These are phyloP conservation scores for Megamerina dolium DNA, from an alignment of 2,888 invertebrate species.

Conservation along the genomic window DNA sequence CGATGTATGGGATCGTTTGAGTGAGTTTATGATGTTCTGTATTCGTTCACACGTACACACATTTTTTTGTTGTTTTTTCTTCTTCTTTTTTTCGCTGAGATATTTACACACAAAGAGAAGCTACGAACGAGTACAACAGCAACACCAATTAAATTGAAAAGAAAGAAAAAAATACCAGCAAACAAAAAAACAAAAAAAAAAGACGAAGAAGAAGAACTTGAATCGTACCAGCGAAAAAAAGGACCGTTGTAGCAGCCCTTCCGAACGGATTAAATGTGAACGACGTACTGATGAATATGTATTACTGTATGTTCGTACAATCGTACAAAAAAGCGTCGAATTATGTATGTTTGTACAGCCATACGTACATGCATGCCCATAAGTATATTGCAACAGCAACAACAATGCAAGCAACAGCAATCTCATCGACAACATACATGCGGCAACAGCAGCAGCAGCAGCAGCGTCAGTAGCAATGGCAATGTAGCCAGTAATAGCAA, in stretches of 20 bases:
- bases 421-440: too few species aligned
- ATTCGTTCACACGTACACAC: too few species aligned
- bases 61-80: too few species aligned
- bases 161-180: constrained; percentile 1
- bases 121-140: constrained; percentile 1
- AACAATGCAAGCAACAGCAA: too few species aligned
- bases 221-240: too few species aligned
- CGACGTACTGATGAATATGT: constrained; percentile 32
- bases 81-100: too few species aligned
- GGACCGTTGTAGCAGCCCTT: constrained; percentile 32
- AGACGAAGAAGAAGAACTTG: constrained; percentile 13
- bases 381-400: constrained; percentile 3
- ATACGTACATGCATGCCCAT: constrained; percentile 1
- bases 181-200: constrained; percentile 10
- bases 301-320: constrained; percentile 10
- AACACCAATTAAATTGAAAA: constrained; percentile 3
- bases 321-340: constrained; percentile 19
- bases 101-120: background rate
- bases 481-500: background rate
- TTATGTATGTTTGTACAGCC: too few species aligned
- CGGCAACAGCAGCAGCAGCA: constrained; percentile 12
- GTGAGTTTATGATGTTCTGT: too few species aligned
- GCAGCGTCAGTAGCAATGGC: constrained; percentile 1
- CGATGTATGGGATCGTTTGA: too few species aligned
- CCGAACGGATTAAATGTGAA: constrained; percentile 42